Base-by-base conservation (phyloP, 2,797 vertebrate genomes). In the Hephaestus fuliginosus region DNA sequence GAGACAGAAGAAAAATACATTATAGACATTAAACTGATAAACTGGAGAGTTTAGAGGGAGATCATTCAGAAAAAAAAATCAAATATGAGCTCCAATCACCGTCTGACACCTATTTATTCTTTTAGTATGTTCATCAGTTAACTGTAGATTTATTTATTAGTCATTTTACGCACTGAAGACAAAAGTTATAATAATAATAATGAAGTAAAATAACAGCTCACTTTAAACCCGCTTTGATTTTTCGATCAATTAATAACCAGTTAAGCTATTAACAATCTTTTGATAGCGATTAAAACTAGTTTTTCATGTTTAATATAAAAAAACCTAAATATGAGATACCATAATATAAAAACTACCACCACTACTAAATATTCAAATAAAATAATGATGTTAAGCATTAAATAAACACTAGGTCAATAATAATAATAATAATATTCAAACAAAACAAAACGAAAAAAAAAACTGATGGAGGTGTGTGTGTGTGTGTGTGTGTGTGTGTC, bases 11-110 rank as follows among this genome's bases (percentile, higher is more conserved):
- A 46, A n/a, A 62, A 6, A 8, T 1, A 18, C n/a, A 17, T 22
- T 3, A 3, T 2, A 4, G 14, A 22, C 8, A 17, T 11, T 8
- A 63, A 39, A 49, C 0, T 15, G 2, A 3, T 8, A 20, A 7
- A 68, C 58, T 13, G 2, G 7, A 33, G 4, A 2, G 57, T 43
- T 43, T 11, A 48, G 2, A 52, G 1, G 30, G 20, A 51, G 36
- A 43, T 7, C 0, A 12, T 2, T 33, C 3, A 22, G 48, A 3
- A 51, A 5, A 2, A 13, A 18, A 9, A 2, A 48, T 51, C 44
- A 3, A 17, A 5, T 5, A 2, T 1, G n/a, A 2, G 5, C 15
- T 20, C 12, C 17, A 7, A 22, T 3, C 0, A 30, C 4, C 3
- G 7, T 0, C 20, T 14, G n/a, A 3, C 14, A n/a, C 12, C 43